Evolutionary conservation across 2,888 invertebrate genomes (phyloP).

Genomic region (Crossocerus cetratus): DNA sequence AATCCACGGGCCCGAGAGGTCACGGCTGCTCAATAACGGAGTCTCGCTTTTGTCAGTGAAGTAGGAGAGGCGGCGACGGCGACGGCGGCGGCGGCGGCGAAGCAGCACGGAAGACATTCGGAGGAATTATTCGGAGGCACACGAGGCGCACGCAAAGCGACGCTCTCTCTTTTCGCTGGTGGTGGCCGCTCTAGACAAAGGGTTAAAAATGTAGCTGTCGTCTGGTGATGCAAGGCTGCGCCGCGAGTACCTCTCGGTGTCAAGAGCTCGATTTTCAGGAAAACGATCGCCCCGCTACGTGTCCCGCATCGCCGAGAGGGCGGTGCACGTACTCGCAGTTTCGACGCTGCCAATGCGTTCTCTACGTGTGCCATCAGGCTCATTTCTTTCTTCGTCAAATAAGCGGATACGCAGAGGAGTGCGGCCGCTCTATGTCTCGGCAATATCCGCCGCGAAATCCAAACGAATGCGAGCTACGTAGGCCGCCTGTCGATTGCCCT

Average conservation of each 20-base stretch:
- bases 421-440: no score
- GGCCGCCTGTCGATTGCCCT: neutral
- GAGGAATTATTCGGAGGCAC: no score
- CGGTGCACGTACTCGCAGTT: no score
- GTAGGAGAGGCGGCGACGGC: neutral
- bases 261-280: constrained; percentile 29
- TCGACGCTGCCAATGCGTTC: no score
- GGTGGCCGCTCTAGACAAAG: neutral
- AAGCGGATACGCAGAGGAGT: constrained; percentile 33
- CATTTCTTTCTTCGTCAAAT: constrained; percentile 52
- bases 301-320: constrained; percentile 34
- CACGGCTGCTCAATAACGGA: no score
- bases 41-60: constrained; percentile 9
- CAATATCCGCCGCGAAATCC: neutral
- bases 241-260: constrained; percentile 15
- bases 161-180: no score
- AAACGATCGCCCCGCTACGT: constrained; percentile 53
- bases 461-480: neutral
- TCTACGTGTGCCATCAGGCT: constrained; percentile 17
- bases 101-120: no score
- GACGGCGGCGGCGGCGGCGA: no score
- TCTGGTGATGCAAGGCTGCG: neutral
- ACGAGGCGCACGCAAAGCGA: no score
- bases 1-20: no score
- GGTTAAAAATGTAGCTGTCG: constrained; percentile 5